Conservation (phyloP, 2,888 invertebrate species). For the Nasonia oneida region DNA sequence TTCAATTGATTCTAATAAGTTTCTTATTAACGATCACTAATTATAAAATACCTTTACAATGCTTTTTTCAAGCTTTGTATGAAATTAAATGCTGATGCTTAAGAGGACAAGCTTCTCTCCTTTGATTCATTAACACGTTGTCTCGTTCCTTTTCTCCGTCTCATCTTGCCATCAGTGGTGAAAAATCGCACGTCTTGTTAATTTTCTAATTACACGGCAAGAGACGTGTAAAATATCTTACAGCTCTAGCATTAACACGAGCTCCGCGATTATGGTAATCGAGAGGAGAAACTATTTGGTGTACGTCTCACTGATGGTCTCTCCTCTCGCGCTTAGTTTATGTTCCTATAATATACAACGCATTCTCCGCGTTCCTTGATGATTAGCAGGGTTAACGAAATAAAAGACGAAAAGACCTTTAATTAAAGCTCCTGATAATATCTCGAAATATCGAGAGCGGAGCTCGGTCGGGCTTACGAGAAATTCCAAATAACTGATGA, state of each 20-base stretch:
- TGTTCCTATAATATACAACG: slow-evolving; percentile 24
- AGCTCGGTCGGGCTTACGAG: background rate
- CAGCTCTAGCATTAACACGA: slow-evolving; percentile 25
- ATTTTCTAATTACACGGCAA: slow-evolving; percentile 41
- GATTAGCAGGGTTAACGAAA: background rate
- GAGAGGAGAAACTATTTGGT: slow-evolving; percentile 32
- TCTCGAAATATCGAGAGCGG: background rate
- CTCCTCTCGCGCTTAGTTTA: background rate
- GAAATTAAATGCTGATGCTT: slow-evolving; percentile 51
- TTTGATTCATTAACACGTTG: slow-evolving; percentile 46
- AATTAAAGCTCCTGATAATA: background rate
- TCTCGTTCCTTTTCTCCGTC: background rate
- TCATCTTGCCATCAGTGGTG: background rate
- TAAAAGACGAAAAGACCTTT: background rate
- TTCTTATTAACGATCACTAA: slow-evolving; percentile 17
- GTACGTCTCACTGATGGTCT: background rate
- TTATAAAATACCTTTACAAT: slow-evolving; percentile 29
- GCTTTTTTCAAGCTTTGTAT: slow-evolving; percentile 13
- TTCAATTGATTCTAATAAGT: background rate
- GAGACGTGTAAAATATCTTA: slow-evolving; percentile 34
- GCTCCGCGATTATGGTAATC: slow-evolving; percentile 46
- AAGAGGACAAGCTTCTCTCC: slow-evolving; percentile 26
- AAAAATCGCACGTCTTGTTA: slow-evolving; percentile 55
- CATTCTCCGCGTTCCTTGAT: background rate
- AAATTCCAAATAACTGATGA: slow-evolving; percentile 3